Percentiles rank a stretch among this genome's conserved stretches.
Conservation (phyloP, 2,888 invertebrate genomes). For the Xestia rhomboidea region DNA sequence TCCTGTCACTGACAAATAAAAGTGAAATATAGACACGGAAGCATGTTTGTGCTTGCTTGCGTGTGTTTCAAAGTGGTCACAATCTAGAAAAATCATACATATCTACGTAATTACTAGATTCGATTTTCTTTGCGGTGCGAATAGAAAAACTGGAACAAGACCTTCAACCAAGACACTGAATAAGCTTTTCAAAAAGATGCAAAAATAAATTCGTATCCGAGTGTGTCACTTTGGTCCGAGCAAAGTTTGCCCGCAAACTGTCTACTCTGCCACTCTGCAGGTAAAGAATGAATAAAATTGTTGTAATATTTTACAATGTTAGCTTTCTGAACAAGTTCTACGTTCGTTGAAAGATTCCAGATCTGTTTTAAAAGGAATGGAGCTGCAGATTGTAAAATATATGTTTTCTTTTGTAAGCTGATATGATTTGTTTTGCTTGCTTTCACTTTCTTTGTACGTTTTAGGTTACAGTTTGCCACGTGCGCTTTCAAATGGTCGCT, state of each 20-base stretch:
- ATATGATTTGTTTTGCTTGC: neutral
- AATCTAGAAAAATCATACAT: too few species aligned
- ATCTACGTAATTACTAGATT: too few species aligned
- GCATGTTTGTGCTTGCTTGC: too few species aligned
- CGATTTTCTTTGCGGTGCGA: neutral
- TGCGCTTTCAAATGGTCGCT: neutral
- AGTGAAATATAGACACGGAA: too few species aligned
- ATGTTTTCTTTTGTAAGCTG: constrained; percentile 1
- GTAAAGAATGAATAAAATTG: constrained; percentile 2
- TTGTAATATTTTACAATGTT: constrained; percentile 35
- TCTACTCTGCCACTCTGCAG: constrained; percentile 21
- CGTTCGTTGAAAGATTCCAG: constrained; percentile 14
- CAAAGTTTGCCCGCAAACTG: constrained; percentile 27
- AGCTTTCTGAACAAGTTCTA: constrained; percentile 19
- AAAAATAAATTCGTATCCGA: constrained; percentile 30
- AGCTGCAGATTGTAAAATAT: constrained; percentile 20
- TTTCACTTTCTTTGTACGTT: neutral
- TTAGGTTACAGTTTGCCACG: too few species aligned
- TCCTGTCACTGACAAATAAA: too few species aligned
- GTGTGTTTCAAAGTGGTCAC: too few species aligned
- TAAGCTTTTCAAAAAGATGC: constrained; percentile 10
- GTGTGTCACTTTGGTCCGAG: constrained; percentile 11
- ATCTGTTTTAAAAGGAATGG: constrained; percentile 17
- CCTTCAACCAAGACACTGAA: neutral
- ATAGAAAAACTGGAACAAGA: neutral